Evolutionary conservation across 2,888 invertebrate genomes (phyloP), one percentile per base, ranked within the genome.

Genomic region (Xanthia togata): DNA sequence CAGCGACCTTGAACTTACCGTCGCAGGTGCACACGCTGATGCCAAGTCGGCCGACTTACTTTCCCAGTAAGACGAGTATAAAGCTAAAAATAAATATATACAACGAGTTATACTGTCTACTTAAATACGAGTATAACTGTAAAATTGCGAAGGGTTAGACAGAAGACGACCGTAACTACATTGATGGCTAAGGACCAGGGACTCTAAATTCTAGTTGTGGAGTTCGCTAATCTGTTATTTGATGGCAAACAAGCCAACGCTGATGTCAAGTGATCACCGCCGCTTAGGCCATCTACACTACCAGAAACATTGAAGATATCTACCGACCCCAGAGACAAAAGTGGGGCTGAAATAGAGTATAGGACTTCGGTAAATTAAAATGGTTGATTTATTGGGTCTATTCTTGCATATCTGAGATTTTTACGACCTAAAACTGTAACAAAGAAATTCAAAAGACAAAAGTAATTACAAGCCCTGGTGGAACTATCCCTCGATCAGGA

Each of bases 1-100:
- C 68, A 70, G 57, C 62, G 59, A 59, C 85, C 87, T 76, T 87
- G 82, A 86, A 86, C 86, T 84, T 80, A 85, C 63, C 31, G 38
- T 59, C 63, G 76, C 83, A 86, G 68, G 76, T 79, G 80, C 72
- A 64, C 17, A 69, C 57, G 23, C 50, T 64, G 72, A 59, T 83
- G 82, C 84, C 84, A 82, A 83, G 76, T 82, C 69, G 67, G 70
- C 23, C 76, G 57, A 41, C 72, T 70, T 79, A 82, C 79, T 79
- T 83, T 79, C 69, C 60, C 57, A 79, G 41, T 67, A 71, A 81
- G 12, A 76, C 76, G 31, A 69, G 26, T 62, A n/a, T 55, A 20
- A 59, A 60, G 47, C 73, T 65, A 77, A 74, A 70, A 67, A 78
- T 75, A 83, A 47, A 50, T 74, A 83, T 53, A 47, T 70, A 57